Evolutionary conservation across 2,113 vertebrate species (phyloP).

Genomic region (Pelecanoides urinatrix): DNA sequence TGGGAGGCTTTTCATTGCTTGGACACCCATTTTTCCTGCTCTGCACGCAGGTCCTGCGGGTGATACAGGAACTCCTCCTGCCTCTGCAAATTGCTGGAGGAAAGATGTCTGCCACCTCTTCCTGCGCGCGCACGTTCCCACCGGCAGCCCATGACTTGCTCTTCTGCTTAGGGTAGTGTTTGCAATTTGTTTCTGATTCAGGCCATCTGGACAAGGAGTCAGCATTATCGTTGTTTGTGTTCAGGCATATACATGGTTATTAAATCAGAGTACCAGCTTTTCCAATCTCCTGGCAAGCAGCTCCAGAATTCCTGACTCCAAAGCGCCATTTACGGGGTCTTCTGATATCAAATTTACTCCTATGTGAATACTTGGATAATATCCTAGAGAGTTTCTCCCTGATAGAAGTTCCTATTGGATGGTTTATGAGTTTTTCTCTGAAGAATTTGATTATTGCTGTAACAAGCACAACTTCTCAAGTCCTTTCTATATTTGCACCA

Average conservation of each 20-base stretch:
- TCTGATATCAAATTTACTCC: not conserved
- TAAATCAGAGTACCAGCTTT: not conserved
- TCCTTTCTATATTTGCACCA: not conserved
- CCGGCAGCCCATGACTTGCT: not conserved
- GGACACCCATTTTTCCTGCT: not conserved
- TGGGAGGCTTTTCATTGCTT: not conserved
- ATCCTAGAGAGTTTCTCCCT: not conserved
- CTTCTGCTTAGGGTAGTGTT: not conserved
- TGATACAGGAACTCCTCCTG: not conserved
- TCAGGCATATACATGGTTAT: not conserved
- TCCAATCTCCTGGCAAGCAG: not conserved
- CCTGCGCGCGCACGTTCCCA: not conserved
- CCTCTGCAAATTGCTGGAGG: not conserved
- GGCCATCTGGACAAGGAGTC: conserved; percentile 25
- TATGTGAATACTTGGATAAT: not conserved
- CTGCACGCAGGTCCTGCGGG: not conserved
- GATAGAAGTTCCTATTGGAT: not conserved
- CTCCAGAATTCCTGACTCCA: not conserved
- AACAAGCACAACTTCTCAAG: not conserved
- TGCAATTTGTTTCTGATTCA: not conserved
- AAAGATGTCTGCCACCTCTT: not conserved
- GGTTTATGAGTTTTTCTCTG: not conserved
- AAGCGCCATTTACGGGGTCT: not conserved
- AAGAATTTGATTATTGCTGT: not conserved
- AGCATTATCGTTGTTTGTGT: not conserved